Conservation (phyloP, 1,140 invertebrate species). For the Ceratina australensis region DNA sequence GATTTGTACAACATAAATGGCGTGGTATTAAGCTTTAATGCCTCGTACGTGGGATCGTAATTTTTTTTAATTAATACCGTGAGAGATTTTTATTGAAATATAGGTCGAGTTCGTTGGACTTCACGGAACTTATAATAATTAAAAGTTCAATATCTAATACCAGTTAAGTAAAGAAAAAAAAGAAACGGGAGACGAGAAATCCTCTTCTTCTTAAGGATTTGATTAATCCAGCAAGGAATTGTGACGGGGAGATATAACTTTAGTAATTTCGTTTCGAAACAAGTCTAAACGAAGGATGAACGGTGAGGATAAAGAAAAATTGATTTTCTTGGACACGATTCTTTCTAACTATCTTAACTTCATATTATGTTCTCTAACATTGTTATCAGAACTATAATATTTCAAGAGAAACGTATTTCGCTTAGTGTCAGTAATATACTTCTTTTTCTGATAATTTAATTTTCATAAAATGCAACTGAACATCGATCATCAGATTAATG, state of each 20-base stretch:
- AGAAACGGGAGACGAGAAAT: not conserved
- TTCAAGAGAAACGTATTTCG: no score
- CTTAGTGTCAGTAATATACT: no score
- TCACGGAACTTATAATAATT: not conserved
- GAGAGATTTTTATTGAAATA: not conserved
- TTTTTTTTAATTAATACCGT: slow-evolving; percentile 8
- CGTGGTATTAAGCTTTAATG: not conserved
- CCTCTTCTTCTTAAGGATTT: not conserved
- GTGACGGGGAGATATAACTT: slow-evolving; percentile 15
- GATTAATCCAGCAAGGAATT: not conserved
- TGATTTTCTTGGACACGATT: not conserved
- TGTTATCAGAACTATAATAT: no score
- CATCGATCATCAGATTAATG: no score
- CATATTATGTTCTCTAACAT: no score
- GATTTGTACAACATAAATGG: no score
- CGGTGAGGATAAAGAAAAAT: not conserved
- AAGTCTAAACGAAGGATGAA: not conserved
- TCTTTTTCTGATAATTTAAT: no score
- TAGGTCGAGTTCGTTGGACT: not conserved
- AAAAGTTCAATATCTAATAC: slow-evolving; percentile 32
- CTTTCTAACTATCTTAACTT: slow-evolving; percentile 3
- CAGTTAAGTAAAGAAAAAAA: not conserved
- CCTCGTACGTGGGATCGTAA: not conserved
- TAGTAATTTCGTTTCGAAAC: slow-evolving; percentile 11
- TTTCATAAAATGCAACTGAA: no score